Evolutionary conservation across 2,113 vertebrate genomes (phyloP).

Genomic region (Nymphicus hollandicus): DNA sequence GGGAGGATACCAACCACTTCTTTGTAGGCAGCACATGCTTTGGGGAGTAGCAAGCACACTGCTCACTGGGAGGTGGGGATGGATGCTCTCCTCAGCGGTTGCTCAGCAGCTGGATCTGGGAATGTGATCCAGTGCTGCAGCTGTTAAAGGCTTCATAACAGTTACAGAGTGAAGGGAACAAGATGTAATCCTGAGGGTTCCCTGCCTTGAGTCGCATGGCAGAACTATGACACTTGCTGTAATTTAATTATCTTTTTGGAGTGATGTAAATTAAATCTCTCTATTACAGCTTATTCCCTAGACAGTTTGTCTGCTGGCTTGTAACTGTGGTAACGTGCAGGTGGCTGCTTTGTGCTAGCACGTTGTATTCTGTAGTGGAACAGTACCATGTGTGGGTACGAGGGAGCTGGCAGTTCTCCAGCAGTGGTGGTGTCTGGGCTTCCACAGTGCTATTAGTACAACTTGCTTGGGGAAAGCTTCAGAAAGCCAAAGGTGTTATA

Average conservation of each 20-base stretch:
- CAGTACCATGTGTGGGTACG: neutral
- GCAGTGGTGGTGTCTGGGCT: neutral
- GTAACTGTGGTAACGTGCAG: conserved; percentile 30
- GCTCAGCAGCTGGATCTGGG: neutral
- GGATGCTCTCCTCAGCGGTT: neutral
- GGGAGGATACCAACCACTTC: neutral
- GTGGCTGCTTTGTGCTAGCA: neutral
- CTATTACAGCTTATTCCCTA: neutral
- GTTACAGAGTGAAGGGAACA: neutral
- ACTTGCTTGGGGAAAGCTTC: neutral
- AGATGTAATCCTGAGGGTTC: neutral
- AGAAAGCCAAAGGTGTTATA: neutral
- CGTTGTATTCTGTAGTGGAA: neutral
- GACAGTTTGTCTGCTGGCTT: neutral
- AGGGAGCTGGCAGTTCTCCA: conserved; percentile 10
- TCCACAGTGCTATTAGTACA: neutral
- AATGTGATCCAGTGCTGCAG: neutral
- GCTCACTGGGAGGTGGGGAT: neutral
- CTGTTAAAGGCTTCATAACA: neutral
- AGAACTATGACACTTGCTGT: neutral
- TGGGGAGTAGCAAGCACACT: neutral
- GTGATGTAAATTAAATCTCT: neutral
- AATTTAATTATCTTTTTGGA: conserved; percentile 20
- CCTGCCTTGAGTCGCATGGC: neutral
- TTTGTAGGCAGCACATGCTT: neutral